Conservation (phyloP, 2,113 vertebrate genomes). For the Nothocercus nigrocapillus region DNA sequence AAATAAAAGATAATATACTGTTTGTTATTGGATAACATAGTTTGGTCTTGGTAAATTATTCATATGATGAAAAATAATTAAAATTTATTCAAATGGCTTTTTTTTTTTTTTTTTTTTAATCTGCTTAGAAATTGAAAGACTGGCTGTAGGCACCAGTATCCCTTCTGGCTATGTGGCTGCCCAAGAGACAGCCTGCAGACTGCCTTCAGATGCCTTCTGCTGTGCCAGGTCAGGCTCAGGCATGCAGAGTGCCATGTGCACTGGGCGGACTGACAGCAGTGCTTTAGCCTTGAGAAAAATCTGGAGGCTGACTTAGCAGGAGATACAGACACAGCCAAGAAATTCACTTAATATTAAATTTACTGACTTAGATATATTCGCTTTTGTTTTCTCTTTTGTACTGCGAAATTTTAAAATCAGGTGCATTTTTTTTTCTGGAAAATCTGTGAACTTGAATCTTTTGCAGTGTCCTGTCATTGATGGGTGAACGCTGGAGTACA, state of each 20-base stretch:
- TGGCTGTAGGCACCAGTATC: background rate
- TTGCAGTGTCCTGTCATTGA: background rate
- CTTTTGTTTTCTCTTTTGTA: background rate
- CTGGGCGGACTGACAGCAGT: background rate
- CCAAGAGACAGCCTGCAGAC: background rate
- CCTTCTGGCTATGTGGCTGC: background rate
- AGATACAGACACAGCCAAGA: fast-evolving
- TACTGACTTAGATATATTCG: background rate
- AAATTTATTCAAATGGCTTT: background rate
- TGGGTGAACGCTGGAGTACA: background rate
- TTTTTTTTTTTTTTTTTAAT: background rate
- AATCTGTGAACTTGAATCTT: background rate
- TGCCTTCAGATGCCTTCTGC: background rate
- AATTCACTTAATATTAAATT: background rate
- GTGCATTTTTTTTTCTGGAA: background rate
- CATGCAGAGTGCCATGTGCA: background rate
- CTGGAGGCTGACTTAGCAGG: background rate
- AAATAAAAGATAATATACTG: background rate
- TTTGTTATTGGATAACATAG: background rate
- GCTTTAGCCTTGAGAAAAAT: too few relatives aligned
- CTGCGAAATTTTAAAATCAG: background rate
- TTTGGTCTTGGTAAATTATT: background rate
- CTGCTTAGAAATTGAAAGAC: background rate
- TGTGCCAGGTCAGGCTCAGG: background rate
- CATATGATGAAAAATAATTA: background rate